These are phyloP conservation scores for Hoplodrina ambigua DNA, from an alignment of 2,888 invertebrate species.

Conservation along the genomic window DNA sequence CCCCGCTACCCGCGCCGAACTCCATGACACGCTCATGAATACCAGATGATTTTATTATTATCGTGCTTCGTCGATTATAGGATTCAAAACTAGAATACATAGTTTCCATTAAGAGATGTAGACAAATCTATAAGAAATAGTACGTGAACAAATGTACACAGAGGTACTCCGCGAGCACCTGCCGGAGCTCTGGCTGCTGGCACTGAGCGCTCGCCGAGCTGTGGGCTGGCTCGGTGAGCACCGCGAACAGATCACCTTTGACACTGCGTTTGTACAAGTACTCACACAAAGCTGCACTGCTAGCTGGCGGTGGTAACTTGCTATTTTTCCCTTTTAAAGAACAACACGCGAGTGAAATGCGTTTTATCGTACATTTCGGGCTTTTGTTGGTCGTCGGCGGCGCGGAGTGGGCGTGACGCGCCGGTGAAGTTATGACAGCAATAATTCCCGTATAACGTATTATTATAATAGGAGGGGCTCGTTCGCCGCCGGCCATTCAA, in stretches of 20 bases:
- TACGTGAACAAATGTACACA: not conserved
- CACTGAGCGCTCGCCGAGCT: not conserved
- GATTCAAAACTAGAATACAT: constrained; percentile 22
- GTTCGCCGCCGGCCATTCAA: constrained; percentile 58
- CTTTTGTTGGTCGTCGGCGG: constrained; percentile 25
- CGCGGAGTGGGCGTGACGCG: constrained; percentile 53
- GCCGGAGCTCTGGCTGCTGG: not conserved
- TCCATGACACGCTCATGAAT: constrained; percentile 61
- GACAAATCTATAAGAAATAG: constrained; percentile 5
- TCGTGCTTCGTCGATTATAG: constrained; percentile 45
- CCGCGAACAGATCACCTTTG: too few species aligned
- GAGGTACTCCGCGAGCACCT: not conserved
- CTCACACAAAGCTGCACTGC: constrained; percentile 6
- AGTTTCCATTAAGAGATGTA: not conserved
- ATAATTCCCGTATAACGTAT: constrained; percentile 67
- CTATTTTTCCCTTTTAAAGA: not conserved
- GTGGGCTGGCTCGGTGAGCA: not conserved
- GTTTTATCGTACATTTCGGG: constrained; percentile 41
- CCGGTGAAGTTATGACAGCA: constrained; percentile 63
- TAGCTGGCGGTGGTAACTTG: not conserved
- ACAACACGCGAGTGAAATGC: constrained; percentile 10
- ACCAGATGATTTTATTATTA: constrained; percentile 57
- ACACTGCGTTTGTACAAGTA: not conserved
- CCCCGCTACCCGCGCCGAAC: constrained; percentile 16
- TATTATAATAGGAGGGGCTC: constrained; percentile 59